Evolutionary conservation across 1,140 invertebrate species (phyloP).

Genomic region (Phthorimaea operculella): DNA sequence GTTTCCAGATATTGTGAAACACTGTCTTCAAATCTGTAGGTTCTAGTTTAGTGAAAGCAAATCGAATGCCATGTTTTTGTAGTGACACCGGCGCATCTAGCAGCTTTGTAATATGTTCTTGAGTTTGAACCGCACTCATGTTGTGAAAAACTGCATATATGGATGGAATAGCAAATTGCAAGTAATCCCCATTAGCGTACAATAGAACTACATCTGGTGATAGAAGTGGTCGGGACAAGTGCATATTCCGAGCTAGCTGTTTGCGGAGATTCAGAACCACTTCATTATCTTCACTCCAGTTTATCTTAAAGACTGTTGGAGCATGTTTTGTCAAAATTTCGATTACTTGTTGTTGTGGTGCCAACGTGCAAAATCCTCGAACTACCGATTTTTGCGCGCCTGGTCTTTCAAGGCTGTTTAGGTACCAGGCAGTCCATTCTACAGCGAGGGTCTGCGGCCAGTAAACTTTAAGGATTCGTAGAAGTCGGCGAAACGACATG

Average conservation of each 20-base stretch:
- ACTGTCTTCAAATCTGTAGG: slow-evolving; percentile 24
- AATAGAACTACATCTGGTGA: slow-evolving; percentile 22
- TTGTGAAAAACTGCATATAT: slow-evolving; percentile 29
- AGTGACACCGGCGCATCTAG: slow-evolving; percentile 31
- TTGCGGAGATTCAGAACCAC: slow-evolving; percentile 25
- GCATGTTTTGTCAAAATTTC: slow-evolving; percentile 29
- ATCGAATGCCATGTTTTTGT: slow-evolving; percentile 33
- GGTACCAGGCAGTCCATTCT: slow-evolving; percentile 17
- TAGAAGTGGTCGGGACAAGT: slow-evolving; percentile 32
- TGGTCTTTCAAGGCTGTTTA: slow-evolving; percentile 20
- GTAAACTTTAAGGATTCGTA: slow-evolving; percentile 33
- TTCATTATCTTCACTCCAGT: slow-evolving; percentile 33
- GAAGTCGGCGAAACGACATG: slow-evolving; percentile 12
- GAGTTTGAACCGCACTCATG: slow-evolving; percentile 17
- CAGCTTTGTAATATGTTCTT: slow-evolving; percentile 19
- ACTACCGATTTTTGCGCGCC: slow-evolving; percentile 22
- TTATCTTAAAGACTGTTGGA: slow-evolving; percentile 32
- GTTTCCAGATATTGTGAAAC: slow-evolving; percentile 30
- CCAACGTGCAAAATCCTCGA: slow-evolving; percentile 24
- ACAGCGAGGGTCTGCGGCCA: slow-evolving; percentile 26
- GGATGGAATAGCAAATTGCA: slow-evolving; percentile 37
- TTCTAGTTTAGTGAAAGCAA: slow-evolving; percentile 29
- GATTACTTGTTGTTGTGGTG: slow-evolving; percentile 22
- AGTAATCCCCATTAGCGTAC: slow-evolving; percentile 43
- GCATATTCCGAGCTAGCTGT: slow-evolving; percentile 29